Conservation (phyloP, 2,888 invertebrate genomes). For the Synergus gifuensis region DNA sequence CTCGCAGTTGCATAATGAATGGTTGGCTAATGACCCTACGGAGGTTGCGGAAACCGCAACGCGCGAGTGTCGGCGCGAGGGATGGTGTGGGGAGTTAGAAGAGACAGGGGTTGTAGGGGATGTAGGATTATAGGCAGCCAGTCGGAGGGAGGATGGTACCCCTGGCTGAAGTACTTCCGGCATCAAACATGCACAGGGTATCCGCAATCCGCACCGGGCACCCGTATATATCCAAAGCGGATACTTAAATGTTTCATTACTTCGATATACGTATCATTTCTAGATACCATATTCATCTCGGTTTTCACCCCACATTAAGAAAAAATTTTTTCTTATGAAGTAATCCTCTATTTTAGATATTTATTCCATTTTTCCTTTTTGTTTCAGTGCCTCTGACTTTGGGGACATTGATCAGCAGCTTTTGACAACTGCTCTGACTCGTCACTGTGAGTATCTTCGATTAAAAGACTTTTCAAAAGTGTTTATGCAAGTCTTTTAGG, state of each 20-base stretch:
- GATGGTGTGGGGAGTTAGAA: background rate
- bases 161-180: constrained; percentile 70
- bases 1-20: constrained; percentile 74
- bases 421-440: constrained; percentile 70
- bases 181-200: constrained; percentile 70
- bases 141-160: constrained; percentile 46
- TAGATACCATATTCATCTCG: background rate
- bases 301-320: background rate
- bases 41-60: constrained; percentile 74
- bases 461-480: background rate
- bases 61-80: constrained; percentile 62
- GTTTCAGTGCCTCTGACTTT: constrained; percentile 65
- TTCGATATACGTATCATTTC: background rate
- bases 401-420: constrained; percentile 64
- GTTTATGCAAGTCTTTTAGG: background rate
- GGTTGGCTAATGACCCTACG: constrained; percentile 75
- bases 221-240: constrained; percentile 9
- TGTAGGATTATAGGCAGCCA: background rate
- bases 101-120: constrained; percentile 25
- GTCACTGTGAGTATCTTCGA: constrained; percentile 66
- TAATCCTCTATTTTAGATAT: background rate
- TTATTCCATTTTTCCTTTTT: constrained; percentile 36
- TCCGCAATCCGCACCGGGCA: constrained; percentile 22
- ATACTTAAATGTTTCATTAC: constrained; percentile 36
- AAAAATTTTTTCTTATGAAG: constrained; percentile 1